A percentile compares a stretch with the other conserved stretches of the same genome.
Conservation (phyloP, 2,113 vertebrate species). For the Oryzias melastigma region DNA sequence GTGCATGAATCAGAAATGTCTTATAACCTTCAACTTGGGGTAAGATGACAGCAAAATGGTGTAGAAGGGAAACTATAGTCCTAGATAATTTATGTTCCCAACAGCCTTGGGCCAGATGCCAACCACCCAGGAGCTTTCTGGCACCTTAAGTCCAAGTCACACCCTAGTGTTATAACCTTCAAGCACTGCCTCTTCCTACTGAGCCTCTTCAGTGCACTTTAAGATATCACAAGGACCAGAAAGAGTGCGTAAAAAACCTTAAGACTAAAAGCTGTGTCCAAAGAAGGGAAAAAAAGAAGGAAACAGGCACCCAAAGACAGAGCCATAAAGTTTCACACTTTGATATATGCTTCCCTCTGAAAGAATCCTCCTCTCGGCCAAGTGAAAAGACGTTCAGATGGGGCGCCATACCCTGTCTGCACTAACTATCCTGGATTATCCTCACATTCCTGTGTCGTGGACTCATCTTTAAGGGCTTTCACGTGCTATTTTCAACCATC, state of each 20-base stretch:
- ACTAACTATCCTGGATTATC: constrained; percentile 57
- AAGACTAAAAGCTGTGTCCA: not conserved
- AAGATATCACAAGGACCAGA: constrained; percentile 12
- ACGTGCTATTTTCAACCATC: constrained; percentile 10
- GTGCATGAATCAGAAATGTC: too few species aligned
- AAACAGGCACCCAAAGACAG: not conserved
- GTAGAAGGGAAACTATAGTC: too few species aligned
- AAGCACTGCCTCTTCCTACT: constrained; percentile 18
- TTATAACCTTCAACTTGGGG: too few species aligned
- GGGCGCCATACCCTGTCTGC: constrained; percentile 47
- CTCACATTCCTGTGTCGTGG: constrained; percentile 56
- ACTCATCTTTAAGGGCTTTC: constrained; percentile 37
- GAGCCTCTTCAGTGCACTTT: constrained; percentile 12
- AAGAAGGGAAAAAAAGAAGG: not conserved
- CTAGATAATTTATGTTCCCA: too few species aligned
- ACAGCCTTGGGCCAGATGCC: constrained; percentile 19
- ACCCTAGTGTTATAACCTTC: constrained; percentile 27
- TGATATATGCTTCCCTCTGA: constrained; percentile 43
- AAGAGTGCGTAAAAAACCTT: constrained; percentile 10
- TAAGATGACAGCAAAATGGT: too few species aligned
- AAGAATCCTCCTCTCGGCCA: constrained; percentile 11
- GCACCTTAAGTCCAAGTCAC: constrained; percentile 48
- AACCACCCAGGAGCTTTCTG: constrained; percentile 27
- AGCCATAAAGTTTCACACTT: constrained; percentile 32
- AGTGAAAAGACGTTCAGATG: constrained; percentile 45